Conservation (phyloP, 2,797 vertebrate species). For the Gymnothorax javanicus region DNA sequence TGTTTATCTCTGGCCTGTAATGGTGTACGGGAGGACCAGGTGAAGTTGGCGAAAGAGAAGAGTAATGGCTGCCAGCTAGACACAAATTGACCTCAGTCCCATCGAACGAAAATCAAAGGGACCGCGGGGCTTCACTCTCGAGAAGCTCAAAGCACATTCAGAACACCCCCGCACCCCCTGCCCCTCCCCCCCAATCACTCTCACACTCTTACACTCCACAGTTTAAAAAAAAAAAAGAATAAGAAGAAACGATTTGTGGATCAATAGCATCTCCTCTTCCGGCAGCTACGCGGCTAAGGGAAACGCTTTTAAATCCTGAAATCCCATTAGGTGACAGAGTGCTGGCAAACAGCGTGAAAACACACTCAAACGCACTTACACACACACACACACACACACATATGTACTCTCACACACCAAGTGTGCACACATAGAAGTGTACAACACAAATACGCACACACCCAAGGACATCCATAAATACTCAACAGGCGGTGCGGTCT, state of each 20-base stretch:
- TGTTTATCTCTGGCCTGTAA: neutral
- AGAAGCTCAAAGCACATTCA: slow-evolving; percentile 19
- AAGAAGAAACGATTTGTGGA: slow-evolving; percentile 22
- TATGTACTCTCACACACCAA: neutral
- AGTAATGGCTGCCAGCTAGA: slow-evolving; percentile 3
- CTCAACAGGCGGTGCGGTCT: neutral
- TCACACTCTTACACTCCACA: slow-evolving; percentile 18
- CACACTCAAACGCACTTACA: slow-evolving; percentile 17
- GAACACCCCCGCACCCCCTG: slow-evolving; percentile 1
- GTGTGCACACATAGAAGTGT: neutral
- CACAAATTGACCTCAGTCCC: neutral
- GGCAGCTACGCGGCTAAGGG: slow-evolving; percentile 12
- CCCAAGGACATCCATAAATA: no score
- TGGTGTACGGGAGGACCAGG: neutral
- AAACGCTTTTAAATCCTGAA: slow-evolving; percentile 27
- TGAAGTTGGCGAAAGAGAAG: neutral
- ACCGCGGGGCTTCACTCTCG: neutral
- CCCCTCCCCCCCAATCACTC: no score
- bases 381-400: neutral
- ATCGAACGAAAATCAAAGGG: slow-evolving; percentile 15
- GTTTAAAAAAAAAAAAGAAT: slow-evolving; percentile 1
- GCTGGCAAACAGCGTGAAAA: neutral
- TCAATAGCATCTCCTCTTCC: slow-evolving; percentile 33
- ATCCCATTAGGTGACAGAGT: slow-evolving; percentile 15
- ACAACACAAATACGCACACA: no score